A percentile compares a stretch with the other conserved stretches of the same genome.
phyloP scores from a whole-genome alignment of 2,113 vertebrate species.

The Misgurnus anguillicaudatus region DNA sequence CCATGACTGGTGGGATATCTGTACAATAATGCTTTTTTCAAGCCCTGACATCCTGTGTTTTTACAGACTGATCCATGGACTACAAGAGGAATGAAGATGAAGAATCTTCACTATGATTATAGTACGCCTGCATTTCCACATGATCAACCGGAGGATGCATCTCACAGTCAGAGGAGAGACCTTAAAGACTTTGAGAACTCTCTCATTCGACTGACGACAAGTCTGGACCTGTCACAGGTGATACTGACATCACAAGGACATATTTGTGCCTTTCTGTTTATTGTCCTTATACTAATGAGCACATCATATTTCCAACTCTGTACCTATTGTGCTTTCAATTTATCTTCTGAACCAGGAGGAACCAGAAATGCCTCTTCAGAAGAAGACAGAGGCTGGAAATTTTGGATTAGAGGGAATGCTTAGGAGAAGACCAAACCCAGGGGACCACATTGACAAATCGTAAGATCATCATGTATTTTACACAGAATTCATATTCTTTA shows the following conservation, averaged over 20 bases:
- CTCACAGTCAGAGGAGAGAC: constrained; percentile 68
- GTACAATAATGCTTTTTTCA: background rate
- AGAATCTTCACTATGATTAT: constrained; percentile 64
- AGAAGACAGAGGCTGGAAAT: constrained; percentile 10
- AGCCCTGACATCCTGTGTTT: background rate
- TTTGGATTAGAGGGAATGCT: constrained; percentile 19
- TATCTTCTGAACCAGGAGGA: constrained; percentile 21
- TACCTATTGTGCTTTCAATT: background rate
- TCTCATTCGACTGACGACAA: constrained; percentile 70
- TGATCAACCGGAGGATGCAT: constrained; percentile 63
- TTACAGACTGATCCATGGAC: constrained; percentile 69
- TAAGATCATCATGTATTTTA: constrained; percentile 5
- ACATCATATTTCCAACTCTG: too few relatives aligned
- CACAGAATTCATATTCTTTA: too few relatives aligned
- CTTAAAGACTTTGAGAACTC: constrained; percentile 74
- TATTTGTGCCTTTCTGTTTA: background rate
- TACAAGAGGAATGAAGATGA: constrained; percentile 62
- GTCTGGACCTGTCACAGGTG: constrained; percentile 77
- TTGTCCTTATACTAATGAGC: background rate
- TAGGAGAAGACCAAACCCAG: constrained; percentile 5
- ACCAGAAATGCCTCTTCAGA: constrained; percentile 7
- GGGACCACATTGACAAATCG: constrained; percentile 33
- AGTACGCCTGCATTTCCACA: constrained; percentile 41
- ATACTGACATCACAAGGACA: constrained; percentile 17
- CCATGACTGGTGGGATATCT: background rate